Conservation (phyloP, 2,888 invertebrate species). For the Labia minor region DNA sequence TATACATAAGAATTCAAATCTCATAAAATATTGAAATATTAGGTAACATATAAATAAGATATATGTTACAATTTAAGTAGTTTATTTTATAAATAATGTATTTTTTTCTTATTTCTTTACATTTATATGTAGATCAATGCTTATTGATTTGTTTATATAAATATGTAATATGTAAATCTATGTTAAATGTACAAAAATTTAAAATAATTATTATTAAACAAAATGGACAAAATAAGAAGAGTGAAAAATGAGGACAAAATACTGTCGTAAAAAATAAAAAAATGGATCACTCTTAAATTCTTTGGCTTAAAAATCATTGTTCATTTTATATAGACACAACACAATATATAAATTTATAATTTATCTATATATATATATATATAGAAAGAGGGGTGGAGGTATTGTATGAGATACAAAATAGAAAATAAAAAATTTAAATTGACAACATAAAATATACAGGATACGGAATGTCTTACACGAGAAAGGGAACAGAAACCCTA, state of each 20-base stretch:
- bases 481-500: background rate
- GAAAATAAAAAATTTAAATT: background rate
- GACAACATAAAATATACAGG: conserved; percentile 13
- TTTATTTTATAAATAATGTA: conserved; percentile 29
- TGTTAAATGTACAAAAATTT: background rate
- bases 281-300: conserved; percentile 18
- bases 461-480: background rate
- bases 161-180: conserved; percentile 20
- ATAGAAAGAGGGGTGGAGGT: background rate
- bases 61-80: conserved; percentile 31
- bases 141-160: conserved; percentile 18
- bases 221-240: background rate
- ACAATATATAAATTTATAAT: background rate
- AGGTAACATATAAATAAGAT: background rate
- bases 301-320: conserved; percentile 8
- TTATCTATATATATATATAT: background rate
- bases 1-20: background rate
- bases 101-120: conserved; percentile 21
- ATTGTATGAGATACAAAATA: background rate
- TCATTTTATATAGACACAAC: conserved; percentile 14
- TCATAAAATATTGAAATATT: conserved; percentile 15
- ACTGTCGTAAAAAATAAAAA: conserved; percentile 19
- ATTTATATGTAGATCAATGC: conserved; percentile 21
- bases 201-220: background rate
- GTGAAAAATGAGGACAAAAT: background rate